Percentiles rank a stretch among this genome's conserved stretches.
These are phyloP conservation scores for Heteropelma amictum DNA, from an alignment of 2,888 invertebrate species.

Conservation along the genomic window DNA sequence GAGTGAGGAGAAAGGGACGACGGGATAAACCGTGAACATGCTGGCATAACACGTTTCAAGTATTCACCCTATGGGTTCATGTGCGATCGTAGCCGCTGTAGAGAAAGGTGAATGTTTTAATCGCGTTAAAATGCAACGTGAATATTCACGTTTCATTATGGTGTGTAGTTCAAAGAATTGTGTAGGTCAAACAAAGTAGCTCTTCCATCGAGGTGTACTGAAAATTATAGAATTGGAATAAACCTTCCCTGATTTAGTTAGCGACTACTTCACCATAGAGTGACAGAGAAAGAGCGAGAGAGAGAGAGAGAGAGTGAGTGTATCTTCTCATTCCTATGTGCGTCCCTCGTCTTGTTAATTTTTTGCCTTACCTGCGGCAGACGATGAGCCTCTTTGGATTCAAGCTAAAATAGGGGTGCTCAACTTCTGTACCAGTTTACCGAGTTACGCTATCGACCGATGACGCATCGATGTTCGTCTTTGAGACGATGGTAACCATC, in stretches of 20 bases:
- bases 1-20: not conserved
- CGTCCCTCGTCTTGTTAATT: no score
- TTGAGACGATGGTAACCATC: not conserved
- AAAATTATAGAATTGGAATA: no score
- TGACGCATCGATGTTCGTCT: not conserved
- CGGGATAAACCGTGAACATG: not conserved
- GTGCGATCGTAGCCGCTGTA: not conserved
- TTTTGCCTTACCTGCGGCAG: not conserved
- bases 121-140: not conserved
- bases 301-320: no score
- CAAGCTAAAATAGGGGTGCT: constrained; percentile 12
- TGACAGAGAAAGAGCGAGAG: no score
- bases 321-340: no score
- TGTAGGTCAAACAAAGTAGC: no score
- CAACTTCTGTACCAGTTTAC: constrained; percentile 9
- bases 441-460: constrained; percentile 25
- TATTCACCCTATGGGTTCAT: not conserved
- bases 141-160: not conserved
- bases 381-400: constrained; percentile 4
- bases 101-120: not conserved
- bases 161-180: not conserved
- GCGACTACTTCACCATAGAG: no score
- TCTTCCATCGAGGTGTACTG: no score
- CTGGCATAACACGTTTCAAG: constrained; percentile 2
- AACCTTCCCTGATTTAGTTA: no score